Percentiles rank a stretch among this genome's conserved stretches.
Evolutionary conservation across 2,797 vertebrate species (phyloP).

Genomic region (Gadopsis bispinosus): DNA sequence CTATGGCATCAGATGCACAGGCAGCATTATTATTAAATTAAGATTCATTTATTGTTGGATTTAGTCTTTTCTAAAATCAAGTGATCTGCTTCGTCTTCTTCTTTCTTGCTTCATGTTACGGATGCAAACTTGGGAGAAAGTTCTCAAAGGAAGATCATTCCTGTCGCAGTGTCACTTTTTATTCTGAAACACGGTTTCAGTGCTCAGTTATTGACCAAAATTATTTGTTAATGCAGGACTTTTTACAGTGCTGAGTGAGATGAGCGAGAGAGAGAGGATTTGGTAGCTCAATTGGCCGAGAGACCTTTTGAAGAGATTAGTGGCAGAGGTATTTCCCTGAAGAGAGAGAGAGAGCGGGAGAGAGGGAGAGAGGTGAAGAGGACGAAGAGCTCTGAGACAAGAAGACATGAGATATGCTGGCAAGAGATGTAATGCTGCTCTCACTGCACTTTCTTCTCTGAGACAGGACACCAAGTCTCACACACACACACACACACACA

Average conservation of each 20-base stretch:
- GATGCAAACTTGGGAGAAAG: background rate
- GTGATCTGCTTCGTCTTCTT: background rate
- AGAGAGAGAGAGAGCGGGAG: constrained; percentile 40
- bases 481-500: constrained; percentile 18
- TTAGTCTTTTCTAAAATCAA: background rate
- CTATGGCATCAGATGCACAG: background rate
- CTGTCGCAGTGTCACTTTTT: background rate
- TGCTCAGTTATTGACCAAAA: background rate
- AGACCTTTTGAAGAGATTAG: constrained; percentile 69
- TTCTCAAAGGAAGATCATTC: background rate
- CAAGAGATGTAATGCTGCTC: constrained; percentile 24
- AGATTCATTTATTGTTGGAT: background rate
- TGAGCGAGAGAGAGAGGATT: background rate
- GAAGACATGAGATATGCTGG: constrained; percentile 45
- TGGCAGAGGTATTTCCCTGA: constrained; percentile 60
- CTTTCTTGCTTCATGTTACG: background rate
- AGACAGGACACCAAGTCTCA: constrained; percentile 36
- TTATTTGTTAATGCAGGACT: background rate
- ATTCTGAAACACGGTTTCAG: background rate
- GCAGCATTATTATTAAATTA: background rate
- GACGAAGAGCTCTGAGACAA: constrained; percentile 50
- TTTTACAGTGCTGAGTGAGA: background rate
- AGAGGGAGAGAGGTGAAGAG: constrained; percentile 28
- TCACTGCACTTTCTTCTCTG: constrained; percentile 31
- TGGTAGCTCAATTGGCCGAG: constrained; percentile 19